These are phyloP conservation scores for Orchesellides sinensis DNA, from an alignment of 2,888 invertebrate species.

Conservation along the genomic window DNA sequence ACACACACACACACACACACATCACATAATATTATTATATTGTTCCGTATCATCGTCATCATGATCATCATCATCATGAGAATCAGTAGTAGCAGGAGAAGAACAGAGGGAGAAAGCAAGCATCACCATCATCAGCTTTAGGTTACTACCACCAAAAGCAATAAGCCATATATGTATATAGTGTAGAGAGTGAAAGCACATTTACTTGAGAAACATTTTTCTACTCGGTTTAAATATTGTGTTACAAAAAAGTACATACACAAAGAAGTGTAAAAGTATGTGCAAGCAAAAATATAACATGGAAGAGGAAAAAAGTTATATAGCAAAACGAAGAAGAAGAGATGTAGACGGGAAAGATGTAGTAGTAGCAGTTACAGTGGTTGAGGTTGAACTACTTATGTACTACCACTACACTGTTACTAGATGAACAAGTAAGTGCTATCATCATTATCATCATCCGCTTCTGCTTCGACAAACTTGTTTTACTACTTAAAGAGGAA, in stretches of 20 bases:
- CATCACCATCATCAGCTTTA: slow-evolving; percentile 40
- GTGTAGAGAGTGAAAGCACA: too few relatives aligned
- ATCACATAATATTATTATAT: slow-evolving; percentile 45
- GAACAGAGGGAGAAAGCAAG: background rate
- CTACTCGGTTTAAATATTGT: slow-evolving; percentile 11
- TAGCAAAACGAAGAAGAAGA: background rate
- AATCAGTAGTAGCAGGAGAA: slow-evolving; percentile 9
- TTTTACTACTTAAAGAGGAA: background rate
- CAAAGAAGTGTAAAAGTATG: too few relatives aligned
- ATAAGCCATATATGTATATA: slow-evolving; percentile 45
- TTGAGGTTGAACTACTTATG: slow-evolving; percentile 19
- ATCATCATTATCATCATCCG: background rate
- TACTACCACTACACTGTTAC: background rate
- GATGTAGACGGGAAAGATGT: background rate
- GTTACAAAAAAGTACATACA: background rate
- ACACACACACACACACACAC: slow-evolving; percentile 17
- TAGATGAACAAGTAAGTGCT: background rate
- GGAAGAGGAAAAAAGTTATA: background rate
- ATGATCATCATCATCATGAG: slow-evolving; percentile 51
- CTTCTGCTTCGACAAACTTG: background rate
- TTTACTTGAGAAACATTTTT: background rate
- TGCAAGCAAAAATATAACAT: background rate
- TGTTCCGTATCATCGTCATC: slow-evolving; percentile 53
- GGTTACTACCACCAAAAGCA: slow-evolving; percentile 38
- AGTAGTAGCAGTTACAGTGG: slow-evolving; percentile 10